Evolutionary conservation across 2,888 invertebrate species (phyloP).

Genomic region (Cheilosia variabilis): DNA sequence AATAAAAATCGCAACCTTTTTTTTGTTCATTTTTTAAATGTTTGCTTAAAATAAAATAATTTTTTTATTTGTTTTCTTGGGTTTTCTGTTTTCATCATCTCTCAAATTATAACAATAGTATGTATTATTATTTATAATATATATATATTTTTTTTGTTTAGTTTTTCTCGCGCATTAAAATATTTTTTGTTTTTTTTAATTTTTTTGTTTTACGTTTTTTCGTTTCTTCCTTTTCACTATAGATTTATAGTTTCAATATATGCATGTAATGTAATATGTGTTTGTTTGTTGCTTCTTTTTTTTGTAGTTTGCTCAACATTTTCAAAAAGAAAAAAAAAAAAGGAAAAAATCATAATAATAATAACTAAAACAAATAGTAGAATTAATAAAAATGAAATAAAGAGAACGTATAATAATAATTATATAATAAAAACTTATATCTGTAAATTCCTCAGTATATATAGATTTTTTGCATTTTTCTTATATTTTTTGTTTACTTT

Average conservation of each 20-base stretch:
- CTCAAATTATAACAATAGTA: constrained; percentile 76
- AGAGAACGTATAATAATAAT: constrained; percentile 58
- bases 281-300: constrained; percentile 51
- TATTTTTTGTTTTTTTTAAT: constrained; percentile 29
- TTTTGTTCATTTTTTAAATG: constrained; percentile 79
- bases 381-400: constrained; percentile 68
- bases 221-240: constrained; percentile 63
- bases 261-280: constrained; percentile 73
- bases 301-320: constrained; percentile 70
- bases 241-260: constrained; percentile 60
- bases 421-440: constrained; percentile 76
- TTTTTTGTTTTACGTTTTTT: constrained; percentile 14
- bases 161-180: constrained; percentile 63
- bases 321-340: constrained; percentile 40
- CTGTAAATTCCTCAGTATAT: constrained; percentile 73
- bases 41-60: constrained; percentile 78
- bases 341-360: background rate
- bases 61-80: constrained; percentile 59
- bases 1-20: constrained; percentile 71
- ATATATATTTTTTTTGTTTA: constrained; percentile 48
- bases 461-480: constrained; percentile 64
- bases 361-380: constrained; percentile 70
- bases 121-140: constrained; percentile 67
- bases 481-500: constrained; percentile 43
- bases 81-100: constrained; percentile 61